Percentiles rank a stretch among this genome's conserved stretches.
Evolutionary conservation across 2,888 invertebrate genomes (phyloP).

Genomic region (Cactoblastis cactorum): DNA sequence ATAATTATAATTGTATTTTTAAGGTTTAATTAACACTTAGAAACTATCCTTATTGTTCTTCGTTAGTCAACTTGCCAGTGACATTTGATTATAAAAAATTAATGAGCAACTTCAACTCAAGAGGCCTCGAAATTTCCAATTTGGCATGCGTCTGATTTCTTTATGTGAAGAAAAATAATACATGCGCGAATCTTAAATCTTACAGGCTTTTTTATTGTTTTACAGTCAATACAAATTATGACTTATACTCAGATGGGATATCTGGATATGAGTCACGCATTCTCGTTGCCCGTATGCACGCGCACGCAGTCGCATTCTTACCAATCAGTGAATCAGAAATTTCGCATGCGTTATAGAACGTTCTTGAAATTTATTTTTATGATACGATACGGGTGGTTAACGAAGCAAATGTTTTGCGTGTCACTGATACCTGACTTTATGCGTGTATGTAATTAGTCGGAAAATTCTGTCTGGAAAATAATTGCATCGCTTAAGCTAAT

Average conservation of each 20-base stretch:
- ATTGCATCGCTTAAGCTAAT: background rate
- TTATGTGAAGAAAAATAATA: background rate
- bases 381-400: conserved; percentile 27
- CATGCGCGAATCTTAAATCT: background rate
- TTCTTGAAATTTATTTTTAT: conserved; percentile 33
- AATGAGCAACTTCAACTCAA: too few species aligned
- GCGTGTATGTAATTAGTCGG: background rate
- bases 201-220: too few species aligned
- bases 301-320: conserved; percentile 15
- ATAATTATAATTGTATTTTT: too few species aligned
- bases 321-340: conserved; percentile 19
- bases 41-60: too few species aligned
- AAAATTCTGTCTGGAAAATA: background rate
- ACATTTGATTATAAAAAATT: too few species aligned
- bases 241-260: background rate
- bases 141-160: too few species aligned
- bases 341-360: conserved; percentile 24
- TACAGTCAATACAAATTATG: background rate
- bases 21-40: too few species aligned
- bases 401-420: conserved; percentile 27
- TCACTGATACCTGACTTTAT: conserved; percentile 11
- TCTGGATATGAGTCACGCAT: conserved; percentile 31
- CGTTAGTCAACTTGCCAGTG: too few species aligned
- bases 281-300: conserved; percentile 24
- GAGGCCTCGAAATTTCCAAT: too few species aligned